Evolutionary conservation across 2,888 invertebrate species (phyloP).

Genomic region (Cephalotes varians): DNA sequence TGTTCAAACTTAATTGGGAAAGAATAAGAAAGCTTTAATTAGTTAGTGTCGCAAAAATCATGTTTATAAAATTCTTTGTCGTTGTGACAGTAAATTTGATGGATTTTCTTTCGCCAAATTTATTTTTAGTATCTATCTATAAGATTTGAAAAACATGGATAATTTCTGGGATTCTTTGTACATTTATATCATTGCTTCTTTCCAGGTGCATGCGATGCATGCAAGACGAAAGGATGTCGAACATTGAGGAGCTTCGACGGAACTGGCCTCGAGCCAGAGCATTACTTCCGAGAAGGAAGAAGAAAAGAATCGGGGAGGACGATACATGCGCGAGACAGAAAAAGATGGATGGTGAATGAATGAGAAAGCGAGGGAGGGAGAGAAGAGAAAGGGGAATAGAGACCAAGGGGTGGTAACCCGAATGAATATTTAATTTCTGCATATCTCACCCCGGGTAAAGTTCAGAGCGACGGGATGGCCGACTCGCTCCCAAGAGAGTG

Average conservation of each 20-base stretch:
- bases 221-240: conserved; percentile 58
- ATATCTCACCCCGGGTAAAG: conserved; percentile 76
- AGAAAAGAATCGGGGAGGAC: conserved; percentile 8
- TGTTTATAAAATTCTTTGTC: not conserved
- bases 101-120: conserved; percentile 4
- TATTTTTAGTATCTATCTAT: not conserved
- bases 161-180: not conserved
- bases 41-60: not conserved
- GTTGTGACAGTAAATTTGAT: not conserved
- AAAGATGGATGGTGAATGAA: not conserved
- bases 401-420: conserved; percentile 70
- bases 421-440: conserved; percentile 83
- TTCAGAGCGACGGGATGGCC: conserved; percentile 64
- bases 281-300: conserved; percentile 66
- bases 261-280: conserved; percentile 76
- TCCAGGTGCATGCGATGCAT: conserved; percentile 24
- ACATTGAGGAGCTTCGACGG: conserved; percentile 61
- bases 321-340: conserved; percentile 39
- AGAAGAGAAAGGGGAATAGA: conserved; percentile 27
- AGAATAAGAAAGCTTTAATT: not conserved
- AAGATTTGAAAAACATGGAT: not conserved
- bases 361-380: not conserved
- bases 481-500: conserved; percentile 65
- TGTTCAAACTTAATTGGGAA: not conserved
- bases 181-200: conserved; percentile 28